Evolutionary conservation across 2,113 vertebrate species (phyloP).

Genomic region (Pardalotus punctatus): DNA sequence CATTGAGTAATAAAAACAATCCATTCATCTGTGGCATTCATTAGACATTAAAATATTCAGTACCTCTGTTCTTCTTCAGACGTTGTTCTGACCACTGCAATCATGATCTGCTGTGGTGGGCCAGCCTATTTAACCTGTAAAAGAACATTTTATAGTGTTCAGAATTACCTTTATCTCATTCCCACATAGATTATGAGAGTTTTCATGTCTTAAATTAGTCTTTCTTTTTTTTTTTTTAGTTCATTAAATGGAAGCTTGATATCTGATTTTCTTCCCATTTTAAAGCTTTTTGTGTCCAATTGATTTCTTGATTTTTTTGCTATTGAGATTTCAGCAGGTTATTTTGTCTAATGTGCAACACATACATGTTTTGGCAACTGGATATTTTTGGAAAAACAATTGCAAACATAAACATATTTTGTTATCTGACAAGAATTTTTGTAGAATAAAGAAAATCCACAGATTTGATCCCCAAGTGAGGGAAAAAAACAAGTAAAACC

Average conservation of each 20-base stretch:
- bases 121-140: neutral
- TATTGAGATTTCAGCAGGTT: neutral
- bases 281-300: neutral
- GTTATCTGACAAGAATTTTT: neutral
- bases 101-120: fast-evolving
- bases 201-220: fast-evolving
- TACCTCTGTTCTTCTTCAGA: neutral
- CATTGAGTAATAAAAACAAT: neutral
- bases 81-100: neutral
- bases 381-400: neutral
- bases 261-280: neutral
- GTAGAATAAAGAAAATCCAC: neutral
- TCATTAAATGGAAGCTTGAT: neutral
- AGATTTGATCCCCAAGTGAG: neutral
- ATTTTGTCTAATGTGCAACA: neutral
- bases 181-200: neutral
- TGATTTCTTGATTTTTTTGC: neutral
- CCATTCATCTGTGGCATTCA: neutral
- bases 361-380: neutral
- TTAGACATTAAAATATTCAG: neutral
- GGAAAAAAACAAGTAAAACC: neutral
- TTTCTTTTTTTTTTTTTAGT: neutral
- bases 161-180: neutral
- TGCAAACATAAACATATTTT: neutral
- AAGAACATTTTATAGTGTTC: neutral